These are phyloP conservation scores for Scaptomyza polygonia DNA, from an alignment of 2,888 invertebrate genomes.

Conservation along the genomic window DNA sequence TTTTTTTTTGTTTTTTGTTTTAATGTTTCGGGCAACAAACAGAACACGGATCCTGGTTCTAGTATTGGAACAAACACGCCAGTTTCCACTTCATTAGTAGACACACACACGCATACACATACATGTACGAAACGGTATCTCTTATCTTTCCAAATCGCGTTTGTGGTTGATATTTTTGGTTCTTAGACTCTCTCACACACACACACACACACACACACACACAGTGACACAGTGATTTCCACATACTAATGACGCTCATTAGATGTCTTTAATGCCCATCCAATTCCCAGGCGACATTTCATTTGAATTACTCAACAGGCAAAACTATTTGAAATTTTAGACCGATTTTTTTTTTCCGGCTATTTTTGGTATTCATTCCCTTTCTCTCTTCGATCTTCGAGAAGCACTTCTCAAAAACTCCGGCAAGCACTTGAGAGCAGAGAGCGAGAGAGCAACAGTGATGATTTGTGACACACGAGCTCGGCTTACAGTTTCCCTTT, in stretches of 20 bases:
- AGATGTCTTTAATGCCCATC: slow-evolving; percentile 68
- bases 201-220: slow-evolving; percentile 1
- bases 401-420: slow-evolving; percentile 13
- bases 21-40: slow-evolving; percentile 12
- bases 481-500: slow-evolving; percentile 38
- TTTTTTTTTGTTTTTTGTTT: no score
- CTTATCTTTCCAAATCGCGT: slow-evolving; percentile 49
- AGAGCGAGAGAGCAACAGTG: slow-evolving; percentile 2
- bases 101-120: background rate
- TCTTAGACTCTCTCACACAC: background rate
- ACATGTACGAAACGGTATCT: slow-evolving; percentile 29
- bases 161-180: slow-evolving; percentile 40
- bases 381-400: slow-evolving; percentile 7
- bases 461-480: slow-evolving; percentile 56
- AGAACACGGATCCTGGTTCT: slow-evolving; percentile 39
- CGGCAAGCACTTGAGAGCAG: slow-evolving; percentile 25
- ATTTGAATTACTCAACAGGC: slow-evolving; percentile 68
- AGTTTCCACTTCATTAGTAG: slow-evolving; percentile 63
- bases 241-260: slow-evolving; percentile 76
- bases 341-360: slow-evolving; percentile 56
- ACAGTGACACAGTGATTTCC: slow-evolving; percentile 17
- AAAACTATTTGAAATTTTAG: slow-evolving; percentile 44
- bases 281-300: slow-evolving; percentile 62
- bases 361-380: slow-evolving; percentile 51
- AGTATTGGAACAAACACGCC: slow-evolving; percentile 43